Conservation (phyloP, 1,140 invertebrate genomes). For the Pygmarrhopalites habei region DNA sequence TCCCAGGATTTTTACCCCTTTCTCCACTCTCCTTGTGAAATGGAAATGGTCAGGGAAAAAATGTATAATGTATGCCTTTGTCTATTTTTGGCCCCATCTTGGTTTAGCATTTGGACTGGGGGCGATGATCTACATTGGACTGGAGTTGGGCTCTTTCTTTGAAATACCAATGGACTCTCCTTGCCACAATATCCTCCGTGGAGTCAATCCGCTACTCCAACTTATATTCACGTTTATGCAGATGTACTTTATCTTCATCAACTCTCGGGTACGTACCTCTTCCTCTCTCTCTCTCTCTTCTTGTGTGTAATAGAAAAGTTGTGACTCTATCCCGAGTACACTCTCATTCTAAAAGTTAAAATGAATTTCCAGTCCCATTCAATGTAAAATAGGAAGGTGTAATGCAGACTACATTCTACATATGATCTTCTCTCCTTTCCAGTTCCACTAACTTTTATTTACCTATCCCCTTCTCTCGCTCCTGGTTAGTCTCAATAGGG, state of each 20-base stretch:
- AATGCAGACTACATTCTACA: too few relatives aligned
- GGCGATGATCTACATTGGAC: slow-evolving; percentile 93
- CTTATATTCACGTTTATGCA: slow-evolving; percentile 97
- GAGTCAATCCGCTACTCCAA: slow-evolving; percentile 85
- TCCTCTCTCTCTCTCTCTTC: too few relatives aligned
- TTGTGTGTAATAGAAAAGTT: too few relatives aligned
- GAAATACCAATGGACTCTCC: slow-evolving; percentile 80
- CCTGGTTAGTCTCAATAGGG: too few relatives aligned
- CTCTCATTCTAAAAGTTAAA: too few relatives aligned
- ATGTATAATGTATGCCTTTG: slow-evolving; percentile 5
- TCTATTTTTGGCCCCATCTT: neutral
- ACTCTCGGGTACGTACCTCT: slow-evolving; percentile 72
- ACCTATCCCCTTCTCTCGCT: neutral
- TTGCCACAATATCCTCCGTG: slow-evolving; percentile 79
- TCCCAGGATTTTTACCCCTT: too few relatives aligned
- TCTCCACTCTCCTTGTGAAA: too few relatives aligned
- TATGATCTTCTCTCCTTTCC: neutral
- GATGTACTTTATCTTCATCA: slow-evolving; percentile 99
- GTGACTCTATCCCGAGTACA: too few relatives aligned
- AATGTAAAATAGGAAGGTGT: too few relatives aligned
- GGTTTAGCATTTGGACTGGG: slow-evolving; percentile 85
- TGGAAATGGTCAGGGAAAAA: neutral
- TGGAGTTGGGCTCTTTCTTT: slow-evolving; percentile 90
- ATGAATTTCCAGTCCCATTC: too few relatives aligned
- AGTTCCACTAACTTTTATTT: too few relatives aligned